Evolutionary conservation across 2,888 invertebrate genomes (phyloP), one percentile per base, ranked within the genome.

Genomic region (Thysanoteuthis rhombus): DNA sequence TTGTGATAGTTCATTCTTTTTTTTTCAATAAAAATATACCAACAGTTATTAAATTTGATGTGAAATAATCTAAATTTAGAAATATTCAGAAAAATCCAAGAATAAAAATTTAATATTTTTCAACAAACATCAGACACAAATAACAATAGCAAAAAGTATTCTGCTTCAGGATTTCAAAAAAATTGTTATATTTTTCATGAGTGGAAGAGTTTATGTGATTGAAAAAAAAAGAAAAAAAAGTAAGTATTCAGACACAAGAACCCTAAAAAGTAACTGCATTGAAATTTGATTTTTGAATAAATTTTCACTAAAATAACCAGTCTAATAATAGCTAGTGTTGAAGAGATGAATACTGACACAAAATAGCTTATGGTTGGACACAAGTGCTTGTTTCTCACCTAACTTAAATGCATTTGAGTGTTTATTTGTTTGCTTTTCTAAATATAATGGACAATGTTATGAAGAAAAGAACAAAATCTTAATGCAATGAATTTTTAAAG

Each of bases 21-120:
- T n/a, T n/a, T 75, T 75, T n/a, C 75, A 75, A 75, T 75, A 75
- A 75, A 75, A 75, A 75, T 75, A 75, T 75, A 75, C 75, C 75
- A 75, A 75, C 75, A 75, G n/a, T 75, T 75, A 36, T 75, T 75
- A 75, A 75, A 75, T 75, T 75, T n/a, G 32, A 75, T 75, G 75
- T 75, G 75, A 75, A 75, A n/a, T 75, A 75, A 75, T 75, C 75
- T 75, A 75, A 75, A n/a, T 75, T 75, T 75, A 75, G 75, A 75
- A 75, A 75, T 75, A 75, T 75, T 75, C 75, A 36, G n/a, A 75
- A 75, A 75, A 75, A n/a, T 75, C 75, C 75, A 75, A 75, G 75
- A 75, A 75, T 75, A 75, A 75, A 75, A 75, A 75, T 75, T 75
- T 75, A 75, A 75, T 75, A 75, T 75, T 75, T 75, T 75, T 75